Base-by-base conservation (phyloP, 2,888 invertebrate genomes). In the Barypeithes pellucidus region DNA sequence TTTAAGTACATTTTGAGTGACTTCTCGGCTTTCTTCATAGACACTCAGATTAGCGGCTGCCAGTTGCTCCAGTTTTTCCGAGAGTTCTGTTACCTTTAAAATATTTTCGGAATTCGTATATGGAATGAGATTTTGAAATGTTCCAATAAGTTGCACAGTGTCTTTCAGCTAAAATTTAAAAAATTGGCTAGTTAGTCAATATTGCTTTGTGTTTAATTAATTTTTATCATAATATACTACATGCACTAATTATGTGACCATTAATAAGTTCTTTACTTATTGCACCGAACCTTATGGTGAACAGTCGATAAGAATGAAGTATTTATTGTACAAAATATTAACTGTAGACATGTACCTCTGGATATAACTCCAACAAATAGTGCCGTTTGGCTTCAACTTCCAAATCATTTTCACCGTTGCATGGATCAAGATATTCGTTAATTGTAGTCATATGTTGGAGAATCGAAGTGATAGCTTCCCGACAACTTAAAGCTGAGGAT, bases 401-500 rank as follows among this genome's bases (percentile, higher is more conserved):
- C 43, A 88, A 73, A 67, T 87, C 86, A 41, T 78, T 81, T 54
- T 87, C 87, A 47, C 87, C 87, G 75, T 83, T 85, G 63, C 80
- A 81, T 1, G 88, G 87, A 59, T 76, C 76, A 60, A 88, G 80
- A 75, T 87, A 87, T 14, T 85, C 84, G 72, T 88, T 88, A 33
- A 89, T 83, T 75, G 86, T 86, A 1, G 85, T 84, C 79, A 89
- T 81, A 65, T 87, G 83, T 76, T 87, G 85, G 50, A 88, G 81
- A 45, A 88, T 84, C 0, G 82, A 80, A 52, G 86, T 87, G 16
- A 87, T 84, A 16, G 87, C 86, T 74, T 89, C 88, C 47, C 88
- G 85, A 63, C 88, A 88, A 72, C 87, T 88, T 16, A 89, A 77
- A 1, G 89, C 88, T 7, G 89, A 87, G 3, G 86, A 84, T 29